A percentile compares a stretch with the other conserved stretches of the same genome.
Conservation (phyloP, 2,797 vertebrate genomes). For the Peromyscus attwateri region DNA sequence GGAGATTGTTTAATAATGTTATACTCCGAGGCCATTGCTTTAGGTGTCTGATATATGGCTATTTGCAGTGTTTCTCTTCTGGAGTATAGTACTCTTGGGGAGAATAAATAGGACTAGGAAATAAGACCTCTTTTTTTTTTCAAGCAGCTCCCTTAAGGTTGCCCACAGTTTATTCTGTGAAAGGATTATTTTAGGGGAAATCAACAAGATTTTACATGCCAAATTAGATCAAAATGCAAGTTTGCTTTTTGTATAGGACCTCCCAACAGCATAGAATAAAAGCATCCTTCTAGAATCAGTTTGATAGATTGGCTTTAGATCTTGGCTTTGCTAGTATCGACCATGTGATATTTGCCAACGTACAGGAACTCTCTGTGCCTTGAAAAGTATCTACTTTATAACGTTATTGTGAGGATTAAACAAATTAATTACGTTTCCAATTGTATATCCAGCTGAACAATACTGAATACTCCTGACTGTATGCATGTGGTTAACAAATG, state of each 20-base stretch:
- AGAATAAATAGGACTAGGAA: conserved; percentile 67
- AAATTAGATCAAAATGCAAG: conserved; percentile 25
- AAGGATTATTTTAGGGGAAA: conserved; percentile 42
- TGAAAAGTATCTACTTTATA: not conserved
- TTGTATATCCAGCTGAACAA: not conserved
- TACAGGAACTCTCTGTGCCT: conserved; percentile 29
- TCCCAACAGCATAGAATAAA: not conserved
- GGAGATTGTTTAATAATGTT: conserved; percentile 69
- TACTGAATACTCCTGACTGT: not conserved
- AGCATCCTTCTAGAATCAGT: not conserved
- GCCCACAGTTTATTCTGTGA: conserved; percentile 62
- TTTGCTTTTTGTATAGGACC: not conserved
- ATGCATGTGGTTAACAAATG: not conserved
- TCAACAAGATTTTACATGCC: not conserved
- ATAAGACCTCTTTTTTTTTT: conserved; percentile 16
- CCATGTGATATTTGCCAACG: not conserved
- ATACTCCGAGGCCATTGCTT: conserved; percentile 57
- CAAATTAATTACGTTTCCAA: not conserved
- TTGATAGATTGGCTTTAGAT: not conserved
- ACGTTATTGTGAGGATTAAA: not conserved
- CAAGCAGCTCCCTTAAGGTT: conserved; percentile 66
- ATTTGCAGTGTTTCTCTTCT: conserved; percentile 72
- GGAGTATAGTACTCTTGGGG: conserved; percentile 77
- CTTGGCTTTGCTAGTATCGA: not conserved
- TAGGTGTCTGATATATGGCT: conserved; percentile 68